A percentile compares a stretch with the other conserved stretches of the same genome.
Conservation (phyloP, 2,113 vertebrate species). For the Xiphophorus maculatus region DNA sequence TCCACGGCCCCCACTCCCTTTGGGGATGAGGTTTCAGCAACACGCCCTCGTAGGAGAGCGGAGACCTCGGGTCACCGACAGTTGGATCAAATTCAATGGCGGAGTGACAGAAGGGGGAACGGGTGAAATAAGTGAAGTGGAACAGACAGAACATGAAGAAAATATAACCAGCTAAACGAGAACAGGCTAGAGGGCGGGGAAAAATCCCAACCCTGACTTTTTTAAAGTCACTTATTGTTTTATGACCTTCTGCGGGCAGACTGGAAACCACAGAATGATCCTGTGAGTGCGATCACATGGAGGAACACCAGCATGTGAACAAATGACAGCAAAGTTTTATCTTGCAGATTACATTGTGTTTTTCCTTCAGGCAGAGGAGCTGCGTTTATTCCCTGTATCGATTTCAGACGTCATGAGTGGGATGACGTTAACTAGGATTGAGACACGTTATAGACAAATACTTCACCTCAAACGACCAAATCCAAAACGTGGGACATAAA, state of each 20-base stretch:
- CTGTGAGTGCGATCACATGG: slow-evolving; percentile 38
- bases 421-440: no score
- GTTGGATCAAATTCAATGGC: slow-evolving; percentile 22
- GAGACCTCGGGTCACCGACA: slow-evolving; percentile 19
- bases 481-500: no score
- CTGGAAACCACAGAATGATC: slow-evolving; percentile 32
- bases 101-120: background rate
- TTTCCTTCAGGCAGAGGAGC: slow-evolving; percentile 48
- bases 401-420: slow-evolving; percentile 6
- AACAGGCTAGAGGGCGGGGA: background rate
- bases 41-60: background rate
- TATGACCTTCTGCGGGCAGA: background rate
- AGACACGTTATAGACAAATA: no score
- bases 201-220: no score
- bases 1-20: background rate
- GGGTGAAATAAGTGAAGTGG: no score
- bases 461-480: no score
- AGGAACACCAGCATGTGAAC: slow-evolving; percentile 30
- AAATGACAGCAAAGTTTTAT: slow-evolving; percentile 1
- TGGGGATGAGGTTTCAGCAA: slow-evolving; percentile 11
- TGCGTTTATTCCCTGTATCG: slow-evolving; percentile 38
- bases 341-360: background rate
- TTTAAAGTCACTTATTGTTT: no score
- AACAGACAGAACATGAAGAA: background rate
- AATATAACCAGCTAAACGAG: background rate